phyloP scores from a whole-genome alignment of 2,888 invertebrate species.

The Pyrochroa serraticornis region DNA sequence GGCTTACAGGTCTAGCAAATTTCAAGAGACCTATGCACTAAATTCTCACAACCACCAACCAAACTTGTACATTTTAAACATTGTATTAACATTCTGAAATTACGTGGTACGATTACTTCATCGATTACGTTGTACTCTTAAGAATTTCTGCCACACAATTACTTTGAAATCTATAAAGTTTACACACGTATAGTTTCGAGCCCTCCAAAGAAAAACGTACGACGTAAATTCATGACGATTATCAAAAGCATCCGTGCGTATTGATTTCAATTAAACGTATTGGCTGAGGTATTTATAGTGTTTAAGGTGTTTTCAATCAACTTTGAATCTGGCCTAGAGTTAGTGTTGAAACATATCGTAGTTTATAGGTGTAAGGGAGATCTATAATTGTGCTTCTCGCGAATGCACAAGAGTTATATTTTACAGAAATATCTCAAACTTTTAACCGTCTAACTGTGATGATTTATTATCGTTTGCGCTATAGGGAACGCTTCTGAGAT shows the following conservation, averaged over 20 bases:
- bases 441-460: slow-evolving; percentile 58
- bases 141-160: slow-evolving; percentile 4
- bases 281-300: slow-evolving; percentile 55
- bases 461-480: slow-evolving; percentile 44
- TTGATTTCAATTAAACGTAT: slow-evolving; percentile 35
- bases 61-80: slow-evolving; percentile 30
- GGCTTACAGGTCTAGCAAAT: slow-evolving; percentile 65
- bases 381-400: slow-evolving; percentile 32
- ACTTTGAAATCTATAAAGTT: not conserved
- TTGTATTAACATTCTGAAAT: slow-evolving; percentile 16
- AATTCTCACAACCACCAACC: slow-evolving; percentile 19
- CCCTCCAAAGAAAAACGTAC: slow-evolving; percentile 33
- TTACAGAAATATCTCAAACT: slow-evolving; percentile 43
- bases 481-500: slow-evolving; percentile 32
- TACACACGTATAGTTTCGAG: slow-evolving; percentile 29
- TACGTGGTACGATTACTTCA: slow-evolving; percentile 26
- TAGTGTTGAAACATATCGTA: slow-evolving; percentile 45
- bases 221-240: slow-evolving; percentile 13
- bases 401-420: slow-evolving; percentile 40
- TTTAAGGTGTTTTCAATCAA: slow-evolving; percentile 48
- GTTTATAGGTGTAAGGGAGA: slow-evolving; percentile 32
- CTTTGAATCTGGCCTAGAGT: slow-evolving; percentile 52
- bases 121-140: slow-evolving; percentile 10
- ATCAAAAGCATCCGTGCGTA: slow-evolving; percentile 8
- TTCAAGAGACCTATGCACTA: slow-evolving; percentile 61